phyloP scores from a whole-genome alignment of 1,140 invertebrate species.

The Steinernema khuongi region DNA sequence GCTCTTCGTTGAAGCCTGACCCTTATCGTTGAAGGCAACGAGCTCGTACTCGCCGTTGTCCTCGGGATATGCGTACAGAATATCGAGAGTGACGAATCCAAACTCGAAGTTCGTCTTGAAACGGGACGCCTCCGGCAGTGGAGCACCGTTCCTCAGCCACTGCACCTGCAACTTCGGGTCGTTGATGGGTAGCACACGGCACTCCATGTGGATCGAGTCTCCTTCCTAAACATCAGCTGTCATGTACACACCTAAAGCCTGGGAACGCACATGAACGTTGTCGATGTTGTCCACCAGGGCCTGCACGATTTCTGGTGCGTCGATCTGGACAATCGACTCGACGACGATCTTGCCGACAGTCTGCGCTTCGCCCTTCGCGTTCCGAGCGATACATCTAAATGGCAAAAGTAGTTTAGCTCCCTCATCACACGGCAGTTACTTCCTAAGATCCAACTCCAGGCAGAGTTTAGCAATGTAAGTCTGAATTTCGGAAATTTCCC shows the following conservation, averaged over 20 bases:
- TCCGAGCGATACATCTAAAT: slow-evolving; percentile 26
- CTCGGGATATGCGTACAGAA: slow-evolving; percentile 54
- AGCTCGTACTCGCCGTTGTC: slow-evolving; percentile 57
- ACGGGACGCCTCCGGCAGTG: slow-evolving; percentile 47
- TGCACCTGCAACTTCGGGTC: slow-evolving; percentile 88
- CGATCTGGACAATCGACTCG: slow-evolving; percentile 48
- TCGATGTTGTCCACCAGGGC: slow-evolving; percentile 72
- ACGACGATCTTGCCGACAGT: slow-evolving; percentile 47
- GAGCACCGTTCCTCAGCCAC: slow-evolving; percentile 76
- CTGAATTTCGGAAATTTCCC: slow-evolving; percentile 2
- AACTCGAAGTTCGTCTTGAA: slow-evolving; percentile 54
- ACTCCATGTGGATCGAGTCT: slow-evolving; percentile 88
- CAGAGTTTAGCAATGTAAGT: slow-evolving; percentile 9
- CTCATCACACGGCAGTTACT: not conserved
- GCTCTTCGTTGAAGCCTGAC: slow-evolving; percentile 46
- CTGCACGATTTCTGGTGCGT: slow-evolving; percentile 61
- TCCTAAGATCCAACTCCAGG: slow-evolving; percentile 1
- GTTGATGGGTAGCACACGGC: slow-evolving; percentile 86
- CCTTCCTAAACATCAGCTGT: slow-evolving; percentile 67
- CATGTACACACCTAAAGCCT: not conserved
- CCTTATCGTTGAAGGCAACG: slow-evolving; percentile 52
- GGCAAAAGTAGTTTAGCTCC: not conserved
- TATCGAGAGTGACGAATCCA: slow-evolving; percentile 56
- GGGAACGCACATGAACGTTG: slow-evolving; percentile 60
- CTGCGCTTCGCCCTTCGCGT: slow-evolving; percentile 44